phyloP scores from a whole-genome alignment of 2,888 invertebrate species.

The Lasioglossum zephyrum region DNA sequence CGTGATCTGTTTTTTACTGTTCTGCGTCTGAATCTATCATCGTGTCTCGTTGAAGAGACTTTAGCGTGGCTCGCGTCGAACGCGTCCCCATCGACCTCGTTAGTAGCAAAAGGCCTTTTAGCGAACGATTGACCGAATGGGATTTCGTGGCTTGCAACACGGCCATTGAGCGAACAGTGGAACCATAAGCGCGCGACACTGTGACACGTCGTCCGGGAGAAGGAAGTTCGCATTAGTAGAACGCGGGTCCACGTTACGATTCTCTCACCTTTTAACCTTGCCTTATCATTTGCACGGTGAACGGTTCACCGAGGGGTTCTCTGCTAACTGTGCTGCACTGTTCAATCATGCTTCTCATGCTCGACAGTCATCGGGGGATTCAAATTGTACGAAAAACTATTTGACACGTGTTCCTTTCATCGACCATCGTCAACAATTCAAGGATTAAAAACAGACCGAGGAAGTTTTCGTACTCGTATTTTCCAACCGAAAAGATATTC shows the following conservation, averaged over 20 bases:
- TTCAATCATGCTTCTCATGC: neutral
- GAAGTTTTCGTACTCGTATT: too few relatives aligned
- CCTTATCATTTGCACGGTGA: neutral
- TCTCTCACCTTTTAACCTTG: neutral
- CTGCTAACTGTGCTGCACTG: neutral
- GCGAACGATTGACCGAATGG: constrained; percentile 57
- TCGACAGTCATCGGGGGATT: neutral
- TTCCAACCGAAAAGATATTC: too few relatives aligned
- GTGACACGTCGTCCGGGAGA: neutral
- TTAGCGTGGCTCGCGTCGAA: constrained; percentile 1
- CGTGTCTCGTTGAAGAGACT: neutral
- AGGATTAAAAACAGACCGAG: too few relatives aligned
- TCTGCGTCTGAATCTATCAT: neutral
- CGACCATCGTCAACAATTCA: too few relatives aligned
- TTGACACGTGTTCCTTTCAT: neutral
- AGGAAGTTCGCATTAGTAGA: neutral
- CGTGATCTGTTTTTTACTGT: neutral
- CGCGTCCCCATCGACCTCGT: constrained; percentile 60
- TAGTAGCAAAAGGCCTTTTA: constrained; percentile 57
- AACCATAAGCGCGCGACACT: neutral
- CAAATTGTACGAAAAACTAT: neutral
- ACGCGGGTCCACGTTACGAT: neutral
- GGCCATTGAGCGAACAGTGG: constrained; percentile 11
- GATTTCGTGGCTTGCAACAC: constrained; percentile 37
- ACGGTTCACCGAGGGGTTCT: neutral